Percentiles rank a stretch among this genome's conserved stretches.
phyloP scores from a whole-genome alignment of 2,113 vertebrate species.

The Chaetops frenatus region DNA sequence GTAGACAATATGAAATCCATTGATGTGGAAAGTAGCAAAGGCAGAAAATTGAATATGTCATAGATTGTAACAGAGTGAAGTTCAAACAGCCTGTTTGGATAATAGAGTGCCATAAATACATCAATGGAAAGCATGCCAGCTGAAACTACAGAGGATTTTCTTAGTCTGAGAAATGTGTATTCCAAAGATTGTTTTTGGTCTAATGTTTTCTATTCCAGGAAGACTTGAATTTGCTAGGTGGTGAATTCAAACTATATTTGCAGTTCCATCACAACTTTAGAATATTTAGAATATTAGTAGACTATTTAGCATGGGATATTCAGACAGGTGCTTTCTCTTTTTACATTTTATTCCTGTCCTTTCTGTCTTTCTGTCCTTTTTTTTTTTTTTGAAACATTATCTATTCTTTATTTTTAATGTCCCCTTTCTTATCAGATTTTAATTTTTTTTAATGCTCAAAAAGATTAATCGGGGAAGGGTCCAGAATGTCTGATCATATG shows the following conservation, averaged over 20 bases:
- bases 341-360: neutral
- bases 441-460: neutral
- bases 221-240: neutral
- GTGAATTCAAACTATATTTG: neutral
- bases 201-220: neutral
- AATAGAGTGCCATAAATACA: slow-evolving; percentile 50
- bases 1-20: slow-evolving; percentile 28
- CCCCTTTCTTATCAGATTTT: neutral
- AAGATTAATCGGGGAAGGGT: neutral
- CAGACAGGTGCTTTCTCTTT: neutral
- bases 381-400: neutral
- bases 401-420: neutral
- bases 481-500: neutral
- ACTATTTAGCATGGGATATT: neutral
- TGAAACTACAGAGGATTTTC: slow-evolving; percentile 18
- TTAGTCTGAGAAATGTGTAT: neutral
- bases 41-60: slow-evolving; percentile 56
- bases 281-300: neutral
- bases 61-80: slow-evolving; percentile 32
- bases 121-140: neutral
- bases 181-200: neutral
- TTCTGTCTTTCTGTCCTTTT: neutral
- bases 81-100: slow-evolving; percentile 34
- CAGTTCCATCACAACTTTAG: neutral
- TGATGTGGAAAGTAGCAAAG: slow-evolving; percentile 41